A percentile compares a stretch with the other conserved stretches of the same genome.
These are phyloP conservation scores for Liparis tanakae DNA, from an alignment of 2,797 vertebrate species.

Conservation along the genomic window DNA sequence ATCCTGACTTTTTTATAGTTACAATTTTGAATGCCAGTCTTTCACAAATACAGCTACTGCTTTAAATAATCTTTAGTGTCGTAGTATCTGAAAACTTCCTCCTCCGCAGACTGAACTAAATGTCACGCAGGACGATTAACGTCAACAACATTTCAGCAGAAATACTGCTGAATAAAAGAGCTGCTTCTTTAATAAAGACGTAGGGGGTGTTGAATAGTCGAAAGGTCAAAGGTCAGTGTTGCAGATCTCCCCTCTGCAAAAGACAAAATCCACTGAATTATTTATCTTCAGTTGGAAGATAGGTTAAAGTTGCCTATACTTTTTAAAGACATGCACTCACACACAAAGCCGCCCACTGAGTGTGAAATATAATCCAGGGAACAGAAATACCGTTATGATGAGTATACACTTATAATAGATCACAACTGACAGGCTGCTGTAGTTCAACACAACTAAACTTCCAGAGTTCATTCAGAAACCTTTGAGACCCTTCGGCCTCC, in stretches of 20 bases:
- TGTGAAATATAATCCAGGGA: slow-evolving; percentile 10
- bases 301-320: slow-evolving; percentile 9
- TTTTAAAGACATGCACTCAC: slow-evolving; percentile 3
- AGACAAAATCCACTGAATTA: slow-evolving; percentile 17
- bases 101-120: slow-evolving; percentile 34
- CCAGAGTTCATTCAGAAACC: background rate
- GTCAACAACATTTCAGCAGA: slow-evolving; percentile 30
- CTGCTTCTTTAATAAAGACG: slow-evolving; percentile 24
- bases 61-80: background rate
- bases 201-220: background rate
- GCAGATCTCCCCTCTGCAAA: background rate
- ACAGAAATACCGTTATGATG: background rate
- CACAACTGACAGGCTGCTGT: background rate
- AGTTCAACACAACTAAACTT: background rate
- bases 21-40: background rate
- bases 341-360: background rate
- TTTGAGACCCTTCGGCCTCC: background rate
- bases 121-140: slow-evolving; percentile 45
- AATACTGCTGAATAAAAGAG: slow-evolving; percentile 22
- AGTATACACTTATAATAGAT: background rate
- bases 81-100: background rate
- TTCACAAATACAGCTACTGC: background rate
- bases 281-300: slow-evolving; percentile 11
- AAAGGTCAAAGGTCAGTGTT: slow-evolving; percentile 29
- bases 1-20: background rate